These are phyloP conservation scores for Chirona hameri DNA, from an alignment of 2,888 invertebrate genomes.

Conservation along the genomic window DNA sequence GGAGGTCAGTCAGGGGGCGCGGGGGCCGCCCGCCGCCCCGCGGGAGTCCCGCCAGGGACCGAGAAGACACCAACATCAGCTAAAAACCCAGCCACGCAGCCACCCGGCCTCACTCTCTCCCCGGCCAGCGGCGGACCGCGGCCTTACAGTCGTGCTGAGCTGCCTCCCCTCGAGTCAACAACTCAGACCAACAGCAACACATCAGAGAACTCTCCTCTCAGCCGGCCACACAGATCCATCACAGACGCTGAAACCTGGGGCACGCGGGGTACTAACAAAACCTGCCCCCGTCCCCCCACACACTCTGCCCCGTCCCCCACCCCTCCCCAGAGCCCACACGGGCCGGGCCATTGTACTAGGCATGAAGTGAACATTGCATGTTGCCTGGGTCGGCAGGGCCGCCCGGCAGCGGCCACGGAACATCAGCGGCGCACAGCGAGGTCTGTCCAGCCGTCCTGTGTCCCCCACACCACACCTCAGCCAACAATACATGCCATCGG, in stretches of 20 bases:
- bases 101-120: background rate
- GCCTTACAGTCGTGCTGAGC: background rate
- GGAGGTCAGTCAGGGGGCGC: no score
- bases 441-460: background rate
- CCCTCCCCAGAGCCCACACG: background rate
- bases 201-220: background rate
- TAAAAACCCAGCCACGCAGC: background rate
- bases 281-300: background rate
- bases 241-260: background rate
- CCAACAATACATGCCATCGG: no score
- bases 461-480: background rate
- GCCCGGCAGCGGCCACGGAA: background rate
- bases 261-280: background rate
- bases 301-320: background rate
- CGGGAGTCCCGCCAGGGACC: no score
- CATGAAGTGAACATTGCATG: background rate
- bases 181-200: background rate
- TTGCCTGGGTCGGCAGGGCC: background rate
- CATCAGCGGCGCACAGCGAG: background rate
- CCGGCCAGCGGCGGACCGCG: no score
- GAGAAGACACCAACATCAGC: no score
- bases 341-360: constrained; percentile 23
- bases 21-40: background rate
- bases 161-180: background rate
- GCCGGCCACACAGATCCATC: background rate